Evolutionary conservation across 2,888 invertebrate species (phyloP), one percentile per base, ranked within the genome.

Genomic region (Hypolimnas misippus): DNA sequence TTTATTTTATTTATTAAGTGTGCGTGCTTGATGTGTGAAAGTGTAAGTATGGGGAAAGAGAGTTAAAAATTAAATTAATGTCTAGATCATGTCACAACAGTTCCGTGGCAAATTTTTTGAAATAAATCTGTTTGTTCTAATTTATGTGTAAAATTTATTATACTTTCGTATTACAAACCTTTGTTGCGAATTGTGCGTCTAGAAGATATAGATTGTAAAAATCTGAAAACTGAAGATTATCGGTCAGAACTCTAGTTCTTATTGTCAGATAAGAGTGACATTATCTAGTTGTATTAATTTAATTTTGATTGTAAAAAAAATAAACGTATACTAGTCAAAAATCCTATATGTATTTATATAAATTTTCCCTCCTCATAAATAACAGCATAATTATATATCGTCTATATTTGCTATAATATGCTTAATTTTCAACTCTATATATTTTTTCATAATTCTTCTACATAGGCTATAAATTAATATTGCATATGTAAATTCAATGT

Each of bases 1-100:
- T 89, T 89, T 93, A 91, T 92, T 92, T 93, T 84, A 93, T 92
- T 93, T 93, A 93, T 93, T 93, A 92, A 93, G 93, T 93, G 91
- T 81, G 92, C 82, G 86, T 86, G 91, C 78, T 80, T 87, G 90
- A 86, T 79, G 91, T 86, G 87, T 90, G 92, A 87, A 89, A 81
- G 91, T 84, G 89, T 86, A 84, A 84, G 90, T 84, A 87, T 90
- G 89, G 82, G 21, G 49, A 5, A 83, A 81, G 85, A 81, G 84
- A 83, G 86, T 84, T 85, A 79, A 82, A 88, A 88, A 82, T 89
- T 92, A 88, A 92, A 92, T 92, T 92, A 92, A 92, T 92, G 89
- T 92, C 92, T 92, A 92, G 92, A 92, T 92, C 86, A 89, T 92
- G 92, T 92, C 92, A 92, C 92, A 92, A 79, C 83, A 86, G 83